These are phyloP conservation scores for Pheosia tremula DNA, from an alignment of 2,888 invertebrate species.

Conservation along the genomic window DNA sequence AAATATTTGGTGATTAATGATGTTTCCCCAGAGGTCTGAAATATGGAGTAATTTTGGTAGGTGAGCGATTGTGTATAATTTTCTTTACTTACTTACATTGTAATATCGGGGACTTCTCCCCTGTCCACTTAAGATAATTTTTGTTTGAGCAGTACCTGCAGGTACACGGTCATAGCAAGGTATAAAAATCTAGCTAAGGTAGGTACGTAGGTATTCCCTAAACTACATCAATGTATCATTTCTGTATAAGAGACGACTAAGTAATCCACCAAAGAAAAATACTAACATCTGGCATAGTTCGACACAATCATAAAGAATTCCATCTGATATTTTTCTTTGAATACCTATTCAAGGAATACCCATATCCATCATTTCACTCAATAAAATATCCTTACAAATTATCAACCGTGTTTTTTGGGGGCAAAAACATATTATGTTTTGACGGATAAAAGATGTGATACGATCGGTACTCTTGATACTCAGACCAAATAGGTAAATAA, in stretches of 20 bases:
- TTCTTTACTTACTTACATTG: neutral
- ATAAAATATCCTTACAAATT: neutral
- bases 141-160: no score
- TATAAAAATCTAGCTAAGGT: no score
- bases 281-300: neutral
- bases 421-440: neutral
- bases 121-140: no score
- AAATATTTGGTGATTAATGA: constrained; percentile 22
- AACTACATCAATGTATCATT: neutral
- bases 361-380: neutral
- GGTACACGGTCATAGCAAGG: no score
- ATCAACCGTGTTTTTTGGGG: neutral
- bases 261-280: neutral
- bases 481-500: neutral
- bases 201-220: no score
- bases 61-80: neutral
- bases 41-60: neutral
- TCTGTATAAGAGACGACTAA: neutral
- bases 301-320: constrained; percentile 10
- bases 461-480: neutral
- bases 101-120: no score
- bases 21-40: constrained; percentile 10
- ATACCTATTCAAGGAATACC: neutral
- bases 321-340: neutral
- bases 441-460: neutral